Base-by-base conservation (phyloP, 2,888 invertebrate species). In the Arenicola marina region DNA sequence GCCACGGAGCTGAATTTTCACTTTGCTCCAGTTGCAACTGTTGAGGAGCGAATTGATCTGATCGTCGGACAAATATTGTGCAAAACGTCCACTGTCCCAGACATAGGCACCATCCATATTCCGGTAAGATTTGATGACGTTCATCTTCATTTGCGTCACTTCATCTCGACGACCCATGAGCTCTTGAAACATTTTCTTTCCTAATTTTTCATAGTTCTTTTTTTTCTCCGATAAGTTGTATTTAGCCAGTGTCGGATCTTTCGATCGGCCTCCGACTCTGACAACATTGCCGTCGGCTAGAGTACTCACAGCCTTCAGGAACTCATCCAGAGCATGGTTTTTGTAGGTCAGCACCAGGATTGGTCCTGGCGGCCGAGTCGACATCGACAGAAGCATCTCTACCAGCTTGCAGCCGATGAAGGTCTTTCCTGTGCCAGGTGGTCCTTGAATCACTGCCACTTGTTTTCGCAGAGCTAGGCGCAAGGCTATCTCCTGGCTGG, bases 381-480 rank as follows among this genome's bases (percentile, higher is more conserved):
- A 26, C 18, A 54, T 26, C 11, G 43, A 28, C n/a, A 64, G 26
- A 1, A 68, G n/a, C 4, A 43, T 15, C 32, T 57, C 33, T 0
- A 89, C 88, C 15, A 92, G 87, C 86, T 89, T 88, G 28, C 90
- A 83, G 0, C 91, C 91, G 66, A 92, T 78, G 78, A 86, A 89
- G 0, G 92, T 91, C 85, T 92, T 92, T 0, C 92, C 92, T 0
- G 92, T 92, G 2, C 92, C 92, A 0, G 92, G 92, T 0, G 92
- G 92, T 0, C 92, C 93, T 85, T 93, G 93, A 65, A 93, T 91
- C 0, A 92, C 86, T 0, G 88, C 88, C 3, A 93, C 88, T 82
- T 92, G 89, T 74, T 87, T 86, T 0, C 88, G 89, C 1, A 93
- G 75, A 0, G 91, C 91, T 34, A 88, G 86, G 70, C 87, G 85